Evolutionary conservation across 2,113 vertebrate genomes (phyloP).

Genomic region (Herpetotheres cachinnans): DNA sequence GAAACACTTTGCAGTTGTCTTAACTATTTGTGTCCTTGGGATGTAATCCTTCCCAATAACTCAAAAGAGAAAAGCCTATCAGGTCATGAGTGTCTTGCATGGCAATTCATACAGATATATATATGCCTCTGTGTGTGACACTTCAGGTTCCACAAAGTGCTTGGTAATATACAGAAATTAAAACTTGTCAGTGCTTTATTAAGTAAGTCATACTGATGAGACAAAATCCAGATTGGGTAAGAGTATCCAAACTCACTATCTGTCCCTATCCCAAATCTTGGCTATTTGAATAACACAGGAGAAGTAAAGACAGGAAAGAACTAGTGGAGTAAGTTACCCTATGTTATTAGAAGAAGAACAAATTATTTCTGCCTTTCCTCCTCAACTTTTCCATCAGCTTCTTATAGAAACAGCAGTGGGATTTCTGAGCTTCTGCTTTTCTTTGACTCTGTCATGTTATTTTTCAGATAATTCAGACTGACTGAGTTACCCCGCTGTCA

Average conservation of each 20-base stretch:
- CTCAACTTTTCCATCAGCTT: not conserved
- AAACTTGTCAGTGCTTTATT: not conserved
- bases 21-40: not conserved
- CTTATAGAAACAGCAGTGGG: not conserved
- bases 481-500: conserved; percentile 1
- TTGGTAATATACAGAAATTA: not conserved
- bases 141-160: not conserved
- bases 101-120: not conserved
- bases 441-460: not conserved
- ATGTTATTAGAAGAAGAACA: not conserved
- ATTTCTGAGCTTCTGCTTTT: conserved; percentile 1
- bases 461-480: conserved; percentile 36
- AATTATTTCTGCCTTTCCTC: not conserved
- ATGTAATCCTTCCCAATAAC: not conserved
- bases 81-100: not conserved
- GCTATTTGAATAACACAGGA: not conserved
- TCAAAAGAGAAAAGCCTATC: not conserved
- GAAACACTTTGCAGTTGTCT: not conserved
- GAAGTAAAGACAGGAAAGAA: not conserved
- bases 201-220: not conserved
- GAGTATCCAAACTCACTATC: not conserved
- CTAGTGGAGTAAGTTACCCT: not conserved
- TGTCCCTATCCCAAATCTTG: not conserved
- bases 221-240: not conserved
- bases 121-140: not conserved